Percentiles rank a stretch among this genome's conserved stretches.
Conservation (phyloP, 2,888 invertebrate species). For the Drosophila pseudotakahashii region DNA sequence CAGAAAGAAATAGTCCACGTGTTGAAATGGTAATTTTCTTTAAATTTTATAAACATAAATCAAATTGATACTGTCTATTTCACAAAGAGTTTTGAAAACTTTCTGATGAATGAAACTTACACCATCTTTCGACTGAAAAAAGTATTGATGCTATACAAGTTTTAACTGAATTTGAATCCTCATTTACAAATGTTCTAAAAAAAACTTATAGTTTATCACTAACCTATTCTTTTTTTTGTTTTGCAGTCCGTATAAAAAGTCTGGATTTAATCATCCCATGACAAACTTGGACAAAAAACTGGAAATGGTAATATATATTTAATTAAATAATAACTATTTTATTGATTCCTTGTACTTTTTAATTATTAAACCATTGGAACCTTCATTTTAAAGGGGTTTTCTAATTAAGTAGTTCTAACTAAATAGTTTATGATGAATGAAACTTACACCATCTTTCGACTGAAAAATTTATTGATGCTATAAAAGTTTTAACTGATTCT, state of each 20-base stretch:
- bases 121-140: slow-evolving; percentile 12
- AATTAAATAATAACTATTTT: neutral
- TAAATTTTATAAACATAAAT: neutral
- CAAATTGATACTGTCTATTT: neutral
- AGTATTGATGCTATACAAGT: slow-evolving; percentile 6
- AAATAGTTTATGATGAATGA: slow-evolving; percentile 15
- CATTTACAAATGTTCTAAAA: too few species aligned
- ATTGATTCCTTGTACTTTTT: too few species aligned
- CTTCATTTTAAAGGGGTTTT: neutral
- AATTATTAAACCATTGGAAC: too few species aligned
- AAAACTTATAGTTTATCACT: neutral
- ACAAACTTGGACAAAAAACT: neutral
- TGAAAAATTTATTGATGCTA: slow-evolving; percentile 23
- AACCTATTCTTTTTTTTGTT: neutral
- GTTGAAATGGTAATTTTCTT: neutral
- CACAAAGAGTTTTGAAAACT: neutral
- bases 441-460: slow-evolving; percentile 32
- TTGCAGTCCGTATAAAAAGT: neutral
- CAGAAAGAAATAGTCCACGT: neutral
- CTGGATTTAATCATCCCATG: neutral
- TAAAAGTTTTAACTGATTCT: slow-evolving; percentile 7
- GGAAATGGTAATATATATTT: neutral
- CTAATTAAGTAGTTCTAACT: neutral
- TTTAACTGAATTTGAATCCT: neutral
- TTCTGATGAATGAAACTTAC: neutral